These are phyloP conservation scores for Apodemia zela DNA, from an alignment of 2,888 invertebrate species.

Conservation along the genomic window DNA sequence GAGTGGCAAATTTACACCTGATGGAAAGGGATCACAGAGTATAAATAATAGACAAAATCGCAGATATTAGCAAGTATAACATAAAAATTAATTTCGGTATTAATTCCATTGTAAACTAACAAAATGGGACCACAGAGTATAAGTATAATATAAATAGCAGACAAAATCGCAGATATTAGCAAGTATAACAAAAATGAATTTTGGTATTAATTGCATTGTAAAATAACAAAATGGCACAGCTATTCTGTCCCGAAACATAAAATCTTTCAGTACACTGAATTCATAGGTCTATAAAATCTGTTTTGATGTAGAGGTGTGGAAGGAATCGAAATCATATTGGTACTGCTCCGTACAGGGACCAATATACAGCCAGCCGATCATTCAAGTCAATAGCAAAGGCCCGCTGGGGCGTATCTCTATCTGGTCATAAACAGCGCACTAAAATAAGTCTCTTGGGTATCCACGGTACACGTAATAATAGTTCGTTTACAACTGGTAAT, in stretches of 20 bases:
- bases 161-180: no score
- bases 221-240: neutral
- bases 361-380: slow-evolving; percentile 9
- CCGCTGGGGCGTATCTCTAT: slow-evolving; percentile 13
- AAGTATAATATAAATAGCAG: no score
- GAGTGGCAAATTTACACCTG: no score
- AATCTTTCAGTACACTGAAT: slow-evolving; percentile 1
- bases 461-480: neutral
- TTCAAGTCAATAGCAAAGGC: slow-evolving; percentile 4
- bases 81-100: no score
- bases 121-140: no score
- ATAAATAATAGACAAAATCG: neutral
- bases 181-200: neutral
- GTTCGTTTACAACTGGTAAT: slow-evolving; percentile 1
- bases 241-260: slow-evolving; percentile 3
- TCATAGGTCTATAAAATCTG: slow-evolving; percentile 10
- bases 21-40: no score
- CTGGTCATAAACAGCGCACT: slow-evolving; percentile 23
- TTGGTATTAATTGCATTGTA: neutral
- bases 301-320: slow-evolving; percentile 7
- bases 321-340: slow-evolving; percentile 12
- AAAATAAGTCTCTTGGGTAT: slow-evolving; percentile 17
- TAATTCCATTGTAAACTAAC: no score
- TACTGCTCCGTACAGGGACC: neutral
- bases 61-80: neutral